Evolutionary conservation across 1,140 invertebrate species (phyloP), one percentile per base, ranked within the genome.

Genomic region (Drosophila miranda): DNA sequence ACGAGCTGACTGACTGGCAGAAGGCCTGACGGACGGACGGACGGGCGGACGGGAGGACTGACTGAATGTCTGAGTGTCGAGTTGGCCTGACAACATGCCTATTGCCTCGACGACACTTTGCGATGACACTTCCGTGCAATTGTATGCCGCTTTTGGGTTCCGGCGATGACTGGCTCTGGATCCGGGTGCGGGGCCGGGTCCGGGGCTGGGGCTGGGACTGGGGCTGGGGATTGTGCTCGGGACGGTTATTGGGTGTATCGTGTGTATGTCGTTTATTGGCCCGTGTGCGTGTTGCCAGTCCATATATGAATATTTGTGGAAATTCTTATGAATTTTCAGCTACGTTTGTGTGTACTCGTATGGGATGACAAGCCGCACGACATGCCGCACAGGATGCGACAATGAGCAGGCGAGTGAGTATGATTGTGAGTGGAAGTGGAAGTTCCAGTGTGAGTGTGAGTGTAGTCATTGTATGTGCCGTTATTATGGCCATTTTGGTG

Each of bases 291-390:
- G 81, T 81, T 77, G 81, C 70, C 63, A 78, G 77, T 60, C 77
- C 77, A 77, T 84, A 83, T 83, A 86, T 84, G 80, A 84, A 84
- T 84, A 84, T 84, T 86, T 84, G 80, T 73, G 81, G 81, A 73
- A 84, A 86, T 84, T 84, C 81, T 84, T 84, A 84, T 84, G 82
- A 84, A 81, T 84, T 86, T 86, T 81, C 77, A 74, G 74, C 60
- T 74, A 78, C 78, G 70, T 67, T 56, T 64, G 59, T 61, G 59
- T 49, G 42, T 48, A 28, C 51, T 30, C 11, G 8, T 41, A 52
- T 60, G 14, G 28, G 21, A 5, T 75, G 75, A 77, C 54, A 71
- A 53, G 53, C 74, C 38, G 66, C 58, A 77, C 52, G 66, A 69
- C 61, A 73, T 48, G 23, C 23, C 23, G 23, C 23, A 26, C 23